Percentiles rank a stretch among this genome's conserved stretches.
Evolutionary conservation across 2,797 vertebrate species (phyloP).

Genomic region (Microctenopoma stevenorrisi): DNA sequence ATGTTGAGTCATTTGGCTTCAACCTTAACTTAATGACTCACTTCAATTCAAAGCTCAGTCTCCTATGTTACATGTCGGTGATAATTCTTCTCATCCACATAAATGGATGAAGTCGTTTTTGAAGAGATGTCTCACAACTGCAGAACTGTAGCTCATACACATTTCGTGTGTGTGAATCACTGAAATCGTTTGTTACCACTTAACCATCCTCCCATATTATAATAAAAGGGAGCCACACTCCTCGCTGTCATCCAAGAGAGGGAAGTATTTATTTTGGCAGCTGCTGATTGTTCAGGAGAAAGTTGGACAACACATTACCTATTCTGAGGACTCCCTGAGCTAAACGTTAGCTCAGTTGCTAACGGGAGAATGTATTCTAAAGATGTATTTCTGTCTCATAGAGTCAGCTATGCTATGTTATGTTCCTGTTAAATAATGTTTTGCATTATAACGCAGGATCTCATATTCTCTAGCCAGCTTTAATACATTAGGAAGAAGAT

Average conservation of each 20-base stretch:
- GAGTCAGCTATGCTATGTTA: not conserved
- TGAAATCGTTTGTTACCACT: conserved; percentile 7
- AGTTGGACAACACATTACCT: not conserved
- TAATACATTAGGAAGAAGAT: conserved; percentile 35
- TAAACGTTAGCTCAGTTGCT: not conserved
- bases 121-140: conserved; percentile 25
- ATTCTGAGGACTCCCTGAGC: not conserved
- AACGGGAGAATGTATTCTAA: not conserved
- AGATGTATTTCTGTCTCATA: no score
- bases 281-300: not conserved
- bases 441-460: conserved; percentile 2
- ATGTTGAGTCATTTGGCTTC: conserved; percentile 40
- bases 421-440: not conserved
- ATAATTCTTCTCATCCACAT: conserved; percentile 23
- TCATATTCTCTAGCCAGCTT: conserved; percentile 13
- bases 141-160: no score
- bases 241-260: conserved; percentile 10
- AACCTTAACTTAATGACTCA: conserved; percentile 39
- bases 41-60: conserved; percentile 38
- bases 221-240: conserved; percentile 17
- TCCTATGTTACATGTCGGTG: conserved; percentile 8
- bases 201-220: not conserved
- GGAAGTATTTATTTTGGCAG: conserved; percentile 26
- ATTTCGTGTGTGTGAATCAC: not conserved
- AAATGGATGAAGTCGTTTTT: conserved; percentile 17